phyloP scores from a whole-genome alignment of 2,797 vertebrate species.

The Cossypha heuglini region DNA sequence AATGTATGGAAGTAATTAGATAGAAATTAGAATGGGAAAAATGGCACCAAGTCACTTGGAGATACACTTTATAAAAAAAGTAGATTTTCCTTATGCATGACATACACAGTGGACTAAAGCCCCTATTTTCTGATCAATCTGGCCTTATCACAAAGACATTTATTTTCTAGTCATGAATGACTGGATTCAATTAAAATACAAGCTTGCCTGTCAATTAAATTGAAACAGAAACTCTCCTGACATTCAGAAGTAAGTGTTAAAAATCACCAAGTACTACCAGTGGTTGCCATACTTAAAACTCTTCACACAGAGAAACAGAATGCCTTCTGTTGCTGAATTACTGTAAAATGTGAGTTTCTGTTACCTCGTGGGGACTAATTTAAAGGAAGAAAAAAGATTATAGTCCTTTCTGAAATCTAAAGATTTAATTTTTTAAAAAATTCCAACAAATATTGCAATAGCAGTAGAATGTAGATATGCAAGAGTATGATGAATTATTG shows the following conservation, averaged over 20 bases:
- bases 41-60: neutral
- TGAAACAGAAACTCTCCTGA: neutral
- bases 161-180: constrained; percentile 1
- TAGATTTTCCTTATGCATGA: neutral
- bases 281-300: neutral
- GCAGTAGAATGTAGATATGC: neutral
- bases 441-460: neutral
- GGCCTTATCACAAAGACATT: neutral
- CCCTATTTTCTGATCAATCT: neutral
- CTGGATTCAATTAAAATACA: constrained; percentile 18
- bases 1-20: neutral
- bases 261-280: neutral
- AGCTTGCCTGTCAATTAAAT: neutral
- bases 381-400: neutral
- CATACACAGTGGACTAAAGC: neutral
- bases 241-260: neutral
- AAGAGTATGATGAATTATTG: neutral
- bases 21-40: neutral
- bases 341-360: neutral
- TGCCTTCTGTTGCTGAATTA: neutral
- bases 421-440: neutral
- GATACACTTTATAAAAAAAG: neutral
- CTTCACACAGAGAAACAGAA: neutral
- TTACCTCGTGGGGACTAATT: neutral
- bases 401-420: neutral